Percentiles rank a stretch among this genome's conserved stretches.
These are phyloP conservation scores for Phalera bucephala DNA, from an alignment of 2,888 invertebrate genomes.

Conservation along the genomic window DNA sequence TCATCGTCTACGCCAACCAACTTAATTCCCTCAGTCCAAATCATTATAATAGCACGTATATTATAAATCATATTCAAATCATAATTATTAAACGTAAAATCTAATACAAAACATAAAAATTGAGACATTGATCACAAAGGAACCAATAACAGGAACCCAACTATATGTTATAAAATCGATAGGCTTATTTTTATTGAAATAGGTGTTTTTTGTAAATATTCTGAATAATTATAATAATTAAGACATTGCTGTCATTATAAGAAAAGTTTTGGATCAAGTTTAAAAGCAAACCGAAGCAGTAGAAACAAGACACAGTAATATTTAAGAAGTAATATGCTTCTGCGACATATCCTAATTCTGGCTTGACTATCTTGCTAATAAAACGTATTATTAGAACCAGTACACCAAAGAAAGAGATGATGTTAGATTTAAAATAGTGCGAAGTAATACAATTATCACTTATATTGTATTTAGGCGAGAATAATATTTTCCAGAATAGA, in stretches of 20 bases:
- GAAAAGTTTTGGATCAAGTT: slow-evolving; percentile 4
- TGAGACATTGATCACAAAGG: background rate
- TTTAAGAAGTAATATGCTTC: too few species aligned
- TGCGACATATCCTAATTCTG: too few species aligned
- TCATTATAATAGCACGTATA: slow-evolving; percentile 7
- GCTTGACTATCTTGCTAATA: too few species aligned
- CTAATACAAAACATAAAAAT: slow-evolving; percentile 1
- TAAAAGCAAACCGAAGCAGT: slow-evolving; percentile 1
- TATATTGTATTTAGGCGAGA: slow-evolving; percentile 6
- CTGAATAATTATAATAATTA: slow-evolving; percentile 15
- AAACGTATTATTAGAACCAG: background rate
- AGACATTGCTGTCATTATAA: slow-evolving; percentile 1
- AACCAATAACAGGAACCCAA: slow-evolving; percentile 7
- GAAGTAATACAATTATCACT: slow-evolving; percentile 4
- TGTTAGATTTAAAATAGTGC: background rate
- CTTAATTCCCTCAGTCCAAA: slow-evolving; percentile 5
- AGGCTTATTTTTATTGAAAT: slow-evolving; percentile 1
- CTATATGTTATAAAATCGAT: slow-evolving; percentile 8
- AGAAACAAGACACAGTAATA: too few species aligned
- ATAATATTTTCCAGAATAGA: background rate
- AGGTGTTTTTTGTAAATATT: slow-evolving; percentile 6
- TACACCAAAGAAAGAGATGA: background rate
- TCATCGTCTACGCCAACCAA: background rate
- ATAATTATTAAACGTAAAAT: slow-evolving; percentile 4
- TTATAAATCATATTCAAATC: slow-evolving; percentile 9